Conservation (phyloP, 2,113 vertebrate genomes). For the Oryzias melastigma region DNA sequence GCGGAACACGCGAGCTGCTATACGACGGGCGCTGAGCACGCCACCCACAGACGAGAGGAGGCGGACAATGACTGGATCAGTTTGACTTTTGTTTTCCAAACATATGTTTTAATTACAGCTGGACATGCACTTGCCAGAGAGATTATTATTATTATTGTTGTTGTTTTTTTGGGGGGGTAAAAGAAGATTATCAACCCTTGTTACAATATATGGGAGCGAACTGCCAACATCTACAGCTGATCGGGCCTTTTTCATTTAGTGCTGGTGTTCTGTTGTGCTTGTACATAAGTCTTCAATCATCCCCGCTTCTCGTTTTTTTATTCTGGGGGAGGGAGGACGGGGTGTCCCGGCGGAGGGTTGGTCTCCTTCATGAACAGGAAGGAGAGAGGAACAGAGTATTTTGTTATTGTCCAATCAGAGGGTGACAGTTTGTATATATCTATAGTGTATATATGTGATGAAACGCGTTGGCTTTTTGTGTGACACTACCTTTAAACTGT, state of each 20-base stretch:
- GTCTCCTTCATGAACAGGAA: constrained; percentile 72
- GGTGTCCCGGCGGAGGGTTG: constrained; percentile 72
- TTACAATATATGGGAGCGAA: constrained; percentile 76
- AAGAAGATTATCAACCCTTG: constrained; percentile 61
- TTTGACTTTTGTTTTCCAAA: constrained; percentile 42
- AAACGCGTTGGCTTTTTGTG: constrained; percentile 90
- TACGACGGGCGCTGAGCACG: constrained; percentile 9
- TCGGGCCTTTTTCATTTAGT: constrained; percentile 85
- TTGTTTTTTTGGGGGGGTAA: constrained; percentile 13
- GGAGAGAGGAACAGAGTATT: constrained; percentile 87
- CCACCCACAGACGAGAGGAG: constrained; percentile 42
- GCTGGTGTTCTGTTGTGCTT: constrained; percentile 90
- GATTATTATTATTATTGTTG: constrained; percentile 66
- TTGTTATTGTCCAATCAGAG: constrained; percentile 93
- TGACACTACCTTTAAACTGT: constrained; percentile 89
- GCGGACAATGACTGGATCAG: constrained; percentile 68
- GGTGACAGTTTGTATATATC: constrained; percentile 92
- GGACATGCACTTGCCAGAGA: constrained; percentile 79
- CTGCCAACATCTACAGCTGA: constrained; percentile 81
- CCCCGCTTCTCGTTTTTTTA: constrained; percentile 76
- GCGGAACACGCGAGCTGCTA: constrained; percentile 13
- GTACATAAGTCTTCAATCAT: constrained; percentile 91
- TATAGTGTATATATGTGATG: constrained; percentile 97
- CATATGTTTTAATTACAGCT: constrained; percentile 66
- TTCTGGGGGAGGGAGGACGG: constrained; percentile 72